These are phyloP conservation scores for Nemurella pictetii DNA, from an alignment of 2,888 invertebrate genomes.

Conservation along the genomic window DNA sequence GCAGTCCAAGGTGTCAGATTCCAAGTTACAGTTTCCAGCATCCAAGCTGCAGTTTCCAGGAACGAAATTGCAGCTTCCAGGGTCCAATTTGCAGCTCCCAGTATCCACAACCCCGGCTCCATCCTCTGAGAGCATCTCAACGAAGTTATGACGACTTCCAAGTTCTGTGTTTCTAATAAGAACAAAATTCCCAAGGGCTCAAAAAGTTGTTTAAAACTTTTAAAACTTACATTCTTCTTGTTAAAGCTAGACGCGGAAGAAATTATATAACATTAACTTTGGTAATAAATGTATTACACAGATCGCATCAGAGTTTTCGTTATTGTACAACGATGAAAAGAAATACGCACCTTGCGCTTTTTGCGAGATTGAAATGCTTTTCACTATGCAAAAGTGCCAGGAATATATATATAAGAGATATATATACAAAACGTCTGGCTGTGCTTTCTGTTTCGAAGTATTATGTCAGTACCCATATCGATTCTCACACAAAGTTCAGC, in stretches of 20 bases:
- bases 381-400: not conserved
- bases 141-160: conserved; percentile 19
- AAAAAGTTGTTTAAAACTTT: conserved; percentile 16
- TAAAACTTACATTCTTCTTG: conserved; percentile 17
- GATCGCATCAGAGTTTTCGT: not conserved
- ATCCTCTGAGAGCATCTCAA: conserved; percentile 7
- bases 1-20: too few relatives aligned
- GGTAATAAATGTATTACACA: conserved; percentile 6
- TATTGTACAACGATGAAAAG: not conserved
- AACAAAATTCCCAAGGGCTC: conserved; percentile 3
- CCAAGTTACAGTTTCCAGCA: too few relatives aligned
- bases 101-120: too few relatives aligned
- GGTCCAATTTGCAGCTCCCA: too few relatives aligned
- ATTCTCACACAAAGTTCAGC: not conserved
- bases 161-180: conserved; percentile 14
- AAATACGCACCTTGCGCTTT: not conserved
- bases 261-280: conserved; percentile 16
- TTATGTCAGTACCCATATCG: not conserved
- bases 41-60: too few relatives aligned
- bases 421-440: too few relatives aligned
- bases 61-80: too few relatives aligned
- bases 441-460: not conserved
- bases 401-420: not conserved
- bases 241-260: not conserved
- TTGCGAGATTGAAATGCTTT: not conserved